Base-by-base conservation (phyloP, 2,888 invertebrate species). In the Amiota communis region DNA sequence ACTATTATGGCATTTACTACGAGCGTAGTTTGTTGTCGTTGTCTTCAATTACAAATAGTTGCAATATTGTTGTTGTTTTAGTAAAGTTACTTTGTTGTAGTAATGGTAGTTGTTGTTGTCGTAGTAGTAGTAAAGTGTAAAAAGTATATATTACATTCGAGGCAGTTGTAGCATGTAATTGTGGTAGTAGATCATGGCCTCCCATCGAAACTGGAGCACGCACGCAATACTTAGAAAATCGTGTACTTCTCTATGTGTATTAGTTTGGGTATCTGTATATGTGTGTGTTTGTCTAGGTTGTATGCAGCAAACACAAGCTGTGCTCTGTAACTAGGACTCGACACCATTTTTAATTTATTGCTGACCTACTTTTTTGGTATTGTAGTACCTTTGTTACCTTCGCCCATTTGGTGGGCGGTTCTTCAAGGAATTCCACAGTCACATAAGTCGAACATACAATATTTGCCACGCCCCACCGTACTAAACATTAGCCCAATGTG, bases 171-270 rank as follows among this genome's bases (percentile, higher is more conserved):
- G 53, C 69, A 53, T 77, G 80, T 77, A 79, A 47, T 71, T 77
- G 80, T 84, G 84, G 80, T 81, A 85, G 86, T 83, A 83, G 83
- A 83, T 84, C 86, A 85, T 79, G 83, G 86, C 84, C 85, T 81
- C 79, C 73, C 78, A 73, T 65, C 17, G 72, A 78, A 84, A 80
- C 80, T 85, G 75, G 86, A 81, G 76, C 84, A 84, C 53, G 46
- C 46, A 71, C 61, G 47, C 63, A 77, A 36, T 36, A 36, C 36
- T 36, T 36, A 36, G 36, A 36, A 6, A 36, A 36, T 4, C 36
- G 6, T 36, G 36, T 36, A 36, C 36, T 36, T 36, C 36, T 36
- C n/a, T n/a, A n/a, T n/a, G 6, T 36, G 36, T 36, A 36, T 36
- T 36, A 36, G 36, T 36, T 36, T 36, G 8, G 2, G 36, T 36